A percentile compares a stretch with the other conserved stretches of the same genome.
Conservation (phyloP, 2,113 vertebrate species). For the Thalassoma bifasciatum region DNA sequence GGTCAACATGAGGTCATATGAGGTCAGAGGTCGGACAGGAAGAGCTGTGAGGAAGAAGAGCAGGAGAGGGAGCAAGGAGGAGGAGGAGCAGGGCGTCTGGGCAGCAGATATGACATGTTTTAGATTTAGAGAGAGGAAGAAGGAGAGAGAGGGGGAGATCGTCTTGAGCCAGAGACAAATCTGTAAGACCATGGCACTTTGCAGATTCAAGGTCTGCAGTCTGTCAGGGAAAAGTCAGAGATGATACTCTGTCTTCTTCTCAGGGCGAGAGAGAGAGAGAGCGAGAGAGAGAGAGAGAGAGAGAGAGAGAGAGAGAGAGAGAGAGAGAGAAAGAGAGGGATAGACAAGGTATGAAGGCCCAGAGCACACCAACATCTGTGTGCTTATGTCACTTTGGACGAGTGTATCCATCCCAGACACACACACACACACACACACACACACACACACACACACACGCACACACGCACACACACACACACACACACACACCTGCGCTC, state of each 20-base stretch:
- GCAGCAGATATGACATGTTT: slow-evolving; percentile 82
- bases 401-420: slow-evolving; percentile 73
- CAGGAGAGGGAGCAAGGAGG: slow-evolving; percentile 74
- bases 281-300: slow-evolving; percentile 38
- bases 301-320: slow-evolving; percentile 42
- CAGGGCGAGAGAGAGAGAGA: slow-evolving; percentile 46
- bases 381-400: slow-evolving; percentile 48
- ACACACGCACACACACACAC: neutral
- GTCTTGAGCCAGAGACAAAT: slow-evolving; percentile 67
- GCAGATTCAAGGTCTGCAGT: slow-evolving; percentile 30
- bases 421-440: slow-evolving; percentile 29
- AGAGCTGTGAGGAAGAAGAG: slow-evolving; percentile 84
- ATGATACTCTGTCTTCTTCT: slow-evolving; percentile 67
- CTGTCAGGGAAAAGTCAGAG: neutral
- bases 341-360: slow-evolving; percentile 77
- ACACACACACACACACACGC: slow-evolving; percentile 14
- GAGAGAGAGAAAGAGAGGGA: slow-evolving; percentile 38
- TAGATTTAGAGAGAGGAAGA: slow-evolving; percentile 62
- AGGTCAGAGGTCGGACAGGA: slow-evolving; percentile 91
- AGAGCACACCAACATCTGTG: slow-evolving; percentile 66
- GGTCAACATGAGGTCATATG: slow-evolving; percentile 88
- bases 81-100: slow-evolving; percentile 76
- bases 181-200: slow-evolving; percentile 15
- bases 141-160: slow-evolving; percentile 33
- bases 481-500: neutral